phyloP scores from a whole-genome alignment of 1,140 invertebrate genomes.

The Trichomalopsis sarcophagae region DNA sequence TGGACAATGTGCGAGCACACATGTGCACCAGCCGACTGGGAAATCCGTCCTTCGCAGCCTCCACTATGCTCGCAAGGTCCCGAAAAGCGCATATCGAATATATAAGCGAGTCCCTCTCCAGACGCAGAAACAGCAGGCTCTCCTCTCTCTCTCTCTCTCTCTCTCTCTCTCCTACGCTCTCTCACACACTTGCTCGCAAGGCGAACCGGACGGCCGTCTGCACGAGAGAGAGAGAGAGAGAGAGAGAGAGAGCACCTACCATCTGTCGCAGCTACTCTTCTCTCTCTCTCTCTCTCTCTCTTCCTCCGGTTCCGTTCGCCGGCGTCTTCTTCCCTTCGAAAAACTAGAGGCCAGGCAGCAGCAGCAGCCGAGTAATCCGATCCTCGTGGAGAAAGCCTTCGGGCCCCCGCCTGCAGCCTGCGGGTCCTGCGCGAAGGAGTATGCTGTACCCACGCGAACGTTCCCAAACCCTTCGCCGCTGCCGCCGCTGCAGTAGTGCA shows the following conservation, averaged over 20 bases:
- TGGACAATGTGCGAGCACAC: not conserved
- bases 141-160: not conserved
- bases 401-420: conserved; percentile 7
- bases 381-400: conserved; percentile 64
- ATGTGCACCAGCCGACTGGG: not conserved
- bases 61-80: not conserved
- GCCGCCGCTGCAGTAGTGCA: not conserved
- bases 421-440: conserved; percentile 1
- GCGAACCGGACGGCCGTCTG: conserved; percentile 52
- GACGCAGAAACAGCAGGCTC: conserved; percentile 5
- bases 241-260: conserved; percentile 66
- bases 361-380: conserved; percentile 64
- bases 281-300: not conserved
- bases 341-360: conserved; percentile 43
- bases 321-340: conserved; percentile 2
- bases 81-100: not conserved
- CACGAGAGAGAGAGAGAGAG: conserved; percentile 1
- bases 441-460: not conserved
- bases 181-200: conserved; percentile 42
- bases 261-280: conserved; percentile 62
- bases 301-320: conserved; percentile 45
- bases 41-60: not conserved
- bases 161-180: not conserved
- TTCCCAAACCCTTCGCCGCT: conserved; percentile 39
- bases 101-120: not conserved